Evolutionary conservation across 1,140 invertebrate genomes (phyloP), one percentile per base, ranked within the genome.

Genomic region (Stenopsyche tienmushanensis): DNA sequence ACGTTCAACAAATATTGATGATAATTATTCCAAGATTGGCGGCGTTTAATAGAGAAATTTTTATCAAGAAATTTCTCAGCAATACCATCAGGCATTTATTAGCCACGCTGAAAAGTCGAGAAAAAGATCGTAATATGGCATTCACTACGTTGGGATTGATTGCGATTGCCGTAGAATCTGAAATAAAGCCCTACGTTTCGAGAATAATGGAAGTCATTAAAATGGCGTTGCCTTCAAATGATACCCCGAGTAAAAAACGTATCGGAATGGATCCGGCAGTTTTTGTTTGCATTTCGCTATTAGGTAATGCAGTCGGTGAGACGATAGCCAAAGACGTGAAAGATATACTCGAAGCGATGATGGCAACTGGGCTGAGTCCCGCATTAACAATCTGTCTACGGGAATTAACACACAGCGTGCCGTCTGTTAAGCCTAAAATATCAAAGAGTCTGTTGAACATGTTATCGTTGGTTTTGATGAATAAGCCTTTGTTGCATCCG

Each of bases 261-360:
- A 77, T 84, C 9, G 79, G 79, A 47, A 83, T 95, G 15, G 96
- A 99, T 72, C 91, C 94, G 0, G 87, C 93, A 0, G 90, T 98
- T 23, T 98, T 98, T 78, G 90, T 92, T 10, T 98, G 96, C 74
- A 90, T 99, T n/a, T 96, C 94, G 26, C 83, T 98, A 62, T 75
- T 99, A 1, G 92, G 91, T 0, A 88, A 92, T 75, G 93, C 96
- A 8, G 88, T 96, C 0, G 88, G 89, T 66, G 84, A 86, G 34
- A 80, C 83, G 9, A 90, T 93, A 67, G 85, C 85, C 1, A 77
- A 80, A 53, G 93, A 97, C 73, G 88, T 98, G 0, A 85, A 84
- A 59, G 92, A 94, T 47, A 80, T 98, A 9, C 77, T 99, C 9
- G 94, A 97, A 71, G 86, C 91, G 10, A 96, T 99, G 92, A 85